phyloP scores from a whole-genome alignment of 2,888 invertebrate genomes.

The Tetranychus truncatus region DNA sequence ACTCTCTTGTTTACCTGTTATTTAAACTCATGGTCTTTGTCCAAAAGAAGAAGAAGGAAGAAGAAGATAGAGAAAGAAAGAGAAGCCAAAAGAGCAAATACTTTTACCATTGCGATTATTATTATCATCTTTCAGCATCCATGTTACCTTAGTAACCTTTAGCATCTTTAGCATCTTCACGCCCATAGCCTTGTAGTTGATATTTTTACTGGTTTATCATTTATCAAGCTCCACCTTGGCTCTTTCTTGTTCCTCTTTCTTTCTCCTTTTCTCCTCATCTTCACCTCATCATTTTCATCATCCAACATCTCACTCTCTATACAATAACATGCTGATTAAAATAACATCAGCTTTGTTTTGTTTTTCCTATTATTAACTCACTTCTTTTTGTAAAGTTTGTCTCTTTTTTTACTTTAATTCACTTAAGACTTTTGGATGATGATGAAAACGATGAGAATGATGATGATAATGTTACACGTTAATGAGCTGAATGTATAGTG shows the following conservation, averaged over 20 bases:
- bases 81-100: not conserved
- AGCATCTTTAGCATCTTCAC: not conserved
- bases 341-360: not conserved
- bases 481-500: not conserved
- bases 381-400: not conserved
- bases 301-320: not conserved
- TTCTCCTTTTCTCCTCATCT: not conserved
- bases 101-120: not conserved
- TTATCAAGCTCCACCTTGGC: not conserved
- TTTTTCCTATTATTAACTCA: not conserved
- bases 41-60: not conserved
- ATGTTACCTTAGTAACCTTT: not conserved
- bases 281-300: not conserved
- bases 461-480: not conserved
- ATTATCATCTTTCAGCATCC: not conserved
- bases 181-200: not conserved
- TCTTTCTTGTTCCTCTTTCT: conserved; percentile 6
- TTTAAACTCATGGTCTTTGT: not conserved
- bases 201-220: not conserved
- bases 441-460: not conserved
- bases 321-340: not conserved
- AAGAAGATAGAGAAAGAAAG: too few relatives aligned
- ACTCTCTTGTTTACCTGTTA: not conserved
- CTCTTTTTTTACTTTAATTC: conserved; percentile 5
- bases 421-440: not conserved